Evolutionary conservation across 2,888 invertebrate genomes (phyloP).

Genomic region (Mactromeris polynyma): DNA sequence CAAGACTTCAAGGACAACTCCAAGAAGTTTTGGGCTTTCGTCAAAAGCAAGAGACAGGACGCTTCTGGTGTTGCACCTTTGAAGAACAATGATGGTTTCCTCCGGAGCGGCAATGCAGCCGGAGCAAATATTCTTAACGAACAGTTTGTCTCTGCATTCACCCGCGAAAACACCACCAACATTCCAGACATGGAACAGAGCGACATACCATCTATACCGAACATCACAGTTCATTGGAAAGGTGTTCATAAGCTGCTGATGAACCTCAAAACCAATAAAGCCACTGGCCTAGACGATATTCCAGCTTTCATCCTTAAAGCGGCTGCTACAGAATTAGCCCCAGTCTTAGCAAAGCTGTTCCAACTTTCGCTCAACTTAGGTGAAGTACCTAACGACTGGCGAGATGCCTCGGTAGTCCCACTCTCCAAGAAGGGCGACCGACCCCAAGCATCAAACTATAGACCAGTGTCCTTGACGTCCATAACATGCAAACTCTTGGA

Average conservation of each 20-base stretch:
- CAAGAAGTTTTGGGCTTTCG: constrained; percentile 47
- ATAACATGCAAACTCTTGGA: too few relatives aligned
- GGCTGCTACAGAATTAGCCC: too few relatives aligned
- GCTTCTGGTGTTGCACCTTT: constrained; percentile 45
- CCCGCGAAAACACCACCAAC: constrained; percentile 34
- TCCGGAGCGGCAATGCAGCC: constrained; percentile 34
- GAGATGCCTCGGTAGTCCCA: too few relatives aligned
- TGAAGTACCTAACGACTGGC: too few relatives aligned
- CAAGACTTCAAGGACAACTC: neutral
- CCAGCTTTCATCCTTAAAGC: constrained; percentile 17
- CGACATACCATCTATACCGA: constrained; percentile 26
- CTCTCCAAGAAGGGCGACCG: too few relatives aligned
- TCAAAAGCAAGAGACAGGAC: constrained; percentile 55
- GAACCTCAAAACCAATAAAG: constrained; percentile 38
- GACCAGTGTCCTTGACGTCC: too few relatives aligned
- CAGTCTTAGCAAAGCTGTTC: too few relatives aligned
- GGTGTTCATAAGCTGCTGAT: constrained; percentile 34
- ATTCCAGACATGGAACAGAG: constrained; percentile 48
- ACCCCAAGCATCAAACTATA: too few relatives aligned
- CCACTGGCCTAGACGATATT: constrained; percentile 37
- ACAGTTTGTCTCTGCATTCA: constrained; percentile 48
- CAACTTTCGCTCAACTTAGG: too few relatives aligned
- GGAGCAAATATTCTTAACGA: constrained; percentile 52
- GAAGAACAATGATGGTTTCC: constrained; percentile 43
- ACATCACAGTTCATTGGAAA: constrained; percentile 34